Base-by-base conservation (phyloP, 1,140 invertebrate species). In the Tetranychus cinnabarinus region DNA sequence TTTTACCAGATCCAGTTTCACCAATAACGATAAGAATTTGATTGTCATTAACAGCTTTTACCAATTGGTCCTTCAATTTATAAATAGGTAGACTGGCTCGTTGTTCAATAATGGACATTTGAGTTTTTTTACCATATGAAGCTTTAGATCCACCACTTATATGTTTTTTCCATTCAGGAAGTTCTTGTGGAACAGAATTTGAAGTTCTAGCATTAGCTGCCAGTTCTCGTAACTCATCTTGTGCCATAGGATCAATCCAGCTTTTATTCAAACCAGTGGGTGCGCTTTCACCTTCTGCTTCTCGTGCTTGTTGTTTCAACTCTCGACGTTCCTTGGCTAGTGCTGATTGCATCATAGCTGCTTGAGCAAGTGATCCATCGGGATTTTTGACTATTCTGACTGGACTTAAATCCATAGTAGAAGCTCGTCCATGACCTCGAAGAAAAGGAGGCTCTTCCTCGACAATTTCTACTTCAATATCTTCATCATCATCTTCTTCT, bases 341-440 rank as follows among this genome's bases (percentile, higher is more conserved):
- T 1, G 95, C 95, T 56, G 85, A 89, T 72, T 98, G 95, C 93
- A 98, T 99, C 88, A 98, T 96, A 1, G 96, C 96, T 1, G 96
- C 90, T 69, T 82, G 96, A 0, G 93, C 93, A 23, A 99, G 73
- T 0, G 90, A 95, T 0, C 96, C 96, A 76, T 97, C 91, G 10
- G 95, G 96, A 78, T 99, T 99, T 75, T 99, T 99, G 0, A 99
- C 92, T 66, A 99, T 98, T 68, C 96, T 79, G 4, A 85, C 80
- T 2, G 96, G 96, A 67, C 89, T 93, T 0, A 99, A 75, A 70
- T 98, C 93, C 63, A 91, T 83, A 1, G 90, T 54, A 33, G 66
- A 70, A 0, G 87, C 83, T 66, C 87, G 73, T 0, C 88, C 88
- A 70, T 92, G 88, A 0, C 88, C 74, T 61, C 85, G 80, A 1